A percentile compares a stretch with the other conserved stretches of the same genome.
phyloP scores from a whole-genome alignment of 1,140 invertebrate species.

The Metaphire vulgaris region DNA sequence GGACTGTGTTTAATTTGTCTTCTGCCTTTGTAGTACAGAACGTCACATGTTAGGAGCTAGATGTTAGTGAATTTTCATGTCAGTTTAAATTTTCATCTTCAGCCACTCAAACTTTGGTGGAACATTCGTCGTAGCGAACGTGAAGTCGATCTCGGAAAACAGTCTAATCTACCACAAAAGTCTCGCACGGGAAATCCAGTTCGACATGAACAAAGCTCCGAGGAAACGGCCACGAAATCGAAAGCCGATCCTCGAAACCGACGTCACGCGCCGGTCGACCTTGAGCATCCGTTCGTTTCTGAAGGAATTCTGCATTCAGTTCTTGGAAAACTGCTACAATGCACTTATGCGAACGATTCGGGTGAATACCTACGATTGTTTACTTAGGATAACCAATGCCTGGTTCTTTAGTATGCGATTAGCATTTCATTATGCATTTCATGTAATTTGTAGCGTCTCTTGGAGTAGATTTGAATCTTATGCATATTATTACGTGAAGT shows the following conservation, averaged over 20 bases:
- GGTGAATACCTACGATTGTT: constrained; percentile 40
- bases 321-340: constrained; percentile 85
- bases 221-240: constrained; percentile 63
- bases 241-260: constrained; percentile 57
- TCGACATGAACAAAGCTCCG: constrained; percentile 60
- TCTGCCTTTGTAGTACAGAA: no score
- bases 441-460: no score
- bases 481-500: no score
- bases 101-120: constrained; percentile 87
- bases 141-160: constrained; percentile 87
- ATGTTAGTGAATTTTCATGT: no score
- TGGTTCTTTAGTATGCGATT: no score
- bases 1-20: no score
- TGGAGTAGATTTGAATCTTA: no score
- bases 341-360: constrained; percentile 75
- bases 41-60: no score
- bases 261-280: constrained; percentile 64
- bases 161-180: constrained; percentile 83
- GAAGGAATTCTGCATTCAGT: constrained; percentile 89
- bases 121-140: constrained; percentile 80
- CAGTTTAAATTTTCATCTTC: constrained; percentile 33
- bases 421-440: no score
- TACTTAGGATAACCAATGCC: no score
- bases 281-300: constrained; percentile 75
- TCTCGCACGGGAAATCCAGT: constrained; percentile 64